Base-by-base conservation (phyloP, 2,888 invertebrate genomes). In the Herminia tarsipennalis region DNA sequence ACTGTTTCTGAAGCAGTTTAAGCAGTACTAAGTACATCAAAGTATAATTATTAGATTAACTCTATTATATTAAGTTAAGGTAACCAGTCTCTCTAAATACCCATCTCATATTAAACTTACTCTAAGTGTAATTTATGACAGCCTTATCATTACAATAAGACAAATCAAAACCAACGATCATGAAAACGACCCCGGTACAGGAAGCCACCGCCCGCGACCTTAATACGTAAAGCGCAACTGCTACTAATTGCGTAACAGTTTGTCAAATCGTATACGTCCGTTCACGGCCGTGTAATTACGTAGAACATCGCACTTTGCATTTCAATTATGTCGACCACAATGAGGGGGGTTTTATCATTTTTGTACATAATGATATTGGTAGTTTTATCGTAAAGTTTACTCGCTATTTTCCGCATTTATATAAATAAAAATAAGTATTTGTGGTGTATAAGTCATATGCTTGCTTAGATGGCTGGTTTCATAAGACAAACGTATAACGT, bases 161-260 rank as follows among this genome's bases (percentile, higher is more conserved):
- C 20, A 13, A 27, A 37, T 37, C 25, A 33, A 33, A 27, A 20
- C 16, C 13, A 25, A 32, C 25, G 14, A 18, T 40, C 12, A 14
- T n/a, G 24, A 12, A 18, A 24, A 24, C 32, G n/a, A 33, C 14
- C 33, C 20, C 6, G 16, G 18, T 20, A 20, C 10, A 32, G 52
- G 53, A 54, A 52, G 29, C 51, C 22, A 45, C 36, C 51, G 21
- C 47, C 56, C 44, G 47, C 36, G 27, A 50, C 50, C 70, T 67
- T 76, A 76, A 75, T 75, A 73, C 71, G 67, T 65, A 74, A 64
- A 57, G 47, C 65, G 55, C 65, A 55, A 73, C 70, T 66, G 66
- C 59, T 67, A 55, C 60, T 71, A 69, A 73, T 73, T 73, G 61
- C 61, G 72, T 72, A 73, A 76, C 74, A 73, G 71, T 77, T 74